Percentiles rank a stretch among this genome's conserved stretches.
Evolutionary conservation across 2,888 invertebrate genomes (phyloP).

Genomic region (Cryptocephalus moraei): DNA sequence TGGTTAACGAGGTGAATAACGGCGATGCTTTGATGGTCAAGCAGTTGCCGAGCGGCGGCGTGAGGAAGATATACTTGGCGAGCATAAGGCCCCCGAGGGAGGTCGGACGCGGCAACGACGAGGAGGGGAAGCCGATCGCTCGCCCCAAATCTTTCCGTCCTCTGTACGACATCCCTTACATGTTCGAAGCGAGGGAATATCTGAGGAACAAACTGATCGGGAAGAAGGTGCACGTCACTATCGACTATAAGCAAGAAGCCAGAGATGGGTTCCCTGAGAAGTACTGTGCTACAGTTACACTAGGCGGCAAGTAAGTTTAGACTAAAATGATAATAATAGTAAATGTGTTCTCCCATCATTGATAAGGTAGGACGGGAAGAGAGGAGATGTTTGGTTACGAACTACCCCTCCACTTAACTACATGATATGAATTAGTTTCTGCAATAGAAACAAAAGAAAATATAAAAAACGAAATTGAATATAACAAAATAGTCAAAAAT

Average conservation of each 20-base stretch:
- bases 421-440: too few relatives aligned
- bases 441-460: too few relatives aligned
- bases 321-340: conserved; percentile 1
- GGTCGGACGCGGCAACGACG: conserved; percentile 44
- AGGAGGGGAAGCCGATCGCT: conserved; percentile 55
- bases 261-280: conserved; percentile 92
- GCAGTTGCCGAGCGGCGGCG: conserved; percentile 54
- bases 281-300: conserved; percentile 82
- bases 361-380: too few relatives aligned
- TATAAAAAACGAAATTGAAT: too few relatives aligned
- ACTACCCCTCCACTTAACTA: too few relatives aligned
- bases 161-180: conserved; percentile 95
- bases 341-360: too few relatives aligned
- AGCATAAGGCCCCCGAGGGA: conserved; percentile 86
- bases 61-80: conserved; percentile 89
- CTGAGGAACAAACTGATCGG: conserved; percentile 91
- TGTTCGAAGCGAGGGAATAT: conserved; percentile 97
- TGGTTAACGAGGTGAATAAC: conserved; percentile 83
- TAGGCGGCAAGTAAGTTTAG: conserved; percentile 57
- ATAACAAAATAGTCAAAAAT: too few relatives aligned
- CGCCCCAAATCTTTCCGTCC: conserved; percentile 74
- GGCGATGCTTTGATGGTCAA: conserved; percentile 90
- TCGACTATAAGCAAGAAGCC: conserved; percentile 95
- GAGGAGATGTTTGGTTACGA: too few relatives aligned
- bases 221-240: conserved; percentile 82